phyloP scores from a whole-genome alignment of 2,113 vertebrate species.

The Oryzias curvinotus region DNA sequence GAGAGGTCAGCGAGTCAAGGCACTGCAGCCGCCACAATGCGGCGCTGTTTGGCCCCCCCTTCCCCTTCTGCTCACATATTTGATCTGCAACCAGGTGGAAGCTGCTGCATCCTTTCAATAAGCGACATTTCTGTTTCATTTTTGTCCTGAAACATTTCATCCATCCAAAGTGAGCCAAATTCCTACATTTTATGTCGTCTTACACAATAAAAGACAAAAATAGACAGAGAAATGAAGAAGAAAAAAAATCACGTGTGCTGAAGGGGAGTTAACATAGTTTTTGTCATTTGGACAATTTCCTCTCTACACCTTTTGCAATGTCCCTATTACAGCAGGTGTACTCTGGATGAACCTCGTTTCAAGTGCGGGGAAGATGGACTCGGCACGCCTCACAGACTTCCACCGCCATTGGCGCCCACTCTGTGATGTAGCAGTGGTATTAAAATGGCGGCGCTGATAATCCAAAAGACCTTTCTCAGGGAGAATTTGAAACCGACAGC shows the following conservation, averaged over 20 bases:
- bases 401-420: conserved; percentile 75
- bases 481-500: conserved; percentile 89
- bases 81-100: conserved; percentile 35
- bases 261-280: conserved; percentile 62
- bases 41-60: conserved; percentile 62
- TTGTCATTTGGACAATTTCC: conserved; percentile 72
- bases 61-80: background rate
- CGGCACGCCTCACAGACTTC: conserved; percentile 71
- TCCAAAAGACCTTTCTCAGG: conserved; percentile 91
- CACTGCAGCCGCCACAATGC: conserved; percentile 46
- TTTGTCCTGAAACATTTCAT: too few relatives aligned
- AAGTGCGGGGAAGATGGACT: conserved; percentile 73
- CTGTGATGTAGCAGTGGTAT: conserved; percentile 90
- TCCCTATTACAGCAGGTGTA: conserved; percentile 81
- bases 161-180: too few relatives aligned
- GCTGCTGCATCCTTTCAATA: conserved; percentile 19
- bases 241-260: conserved; percentile 25
- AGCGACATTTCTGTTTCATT: background rate
- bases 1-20: conserved; percentile 76
- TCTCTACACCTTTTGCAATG: conserved; percentile 62
- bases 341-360: conserved; percentile 90
- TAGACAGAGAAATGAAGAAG: conserved; percentile 51
- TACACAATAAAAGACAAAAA: conserved; percentile 19
- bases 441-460: conserved; percentile 93
- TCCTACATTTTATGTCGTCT: background rate